These are phyloP conservation scores for Aphaenogaster ashmeadi DNA, from an alignment of 1,140 invertebrate species.

Conservation along the genomic window DNA sequence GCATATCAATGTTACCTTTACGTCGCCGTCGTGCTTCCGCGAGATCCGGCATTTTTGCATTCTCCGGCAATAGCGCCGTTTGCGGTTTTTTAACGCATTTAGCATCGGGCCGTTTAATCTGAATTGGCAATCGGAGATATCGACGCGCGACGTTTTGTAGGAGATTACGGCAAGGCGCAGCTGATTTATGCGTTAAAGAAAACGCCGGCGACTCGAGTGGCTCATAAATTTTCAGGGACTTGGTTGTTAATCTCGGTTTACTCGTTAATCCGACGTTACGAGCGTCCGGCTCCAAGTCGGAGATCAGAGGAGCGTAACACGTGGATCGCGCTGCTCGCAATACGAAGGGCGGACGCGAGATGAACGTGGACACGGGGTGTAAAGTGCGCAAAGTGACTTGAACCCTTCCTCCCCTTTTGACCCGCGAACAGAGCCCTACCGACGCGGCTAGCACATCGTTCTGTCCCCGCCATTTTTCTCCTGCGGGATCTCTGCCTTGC, in stretches of 20 bases:
- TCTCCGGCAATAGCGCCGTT: neutral
- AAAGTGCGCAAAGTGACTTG: constrained; percentile 29
- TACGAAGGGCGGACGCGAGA: constrained; percentile 29
- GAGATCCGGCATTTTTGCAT: neutral
- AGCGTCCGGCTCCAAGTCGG: constrained; percentile 35
- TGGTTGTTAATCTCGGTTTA: constrained; percentile 52
- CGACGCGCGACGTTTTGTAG: constrained; percentile 20
- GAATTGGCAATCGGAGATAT: constrained; percentile 27
- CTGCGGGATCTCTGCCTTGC: constrained; percentile 45
- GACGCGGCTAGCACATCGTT: neutral
- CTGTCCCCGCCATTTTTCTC: constrained; percentile 52
- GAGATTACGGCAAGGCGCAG: constrained; percentile 13
- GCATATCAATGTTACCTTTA: constrained; percentile 19
- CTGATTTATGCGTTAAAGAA: constrained; percentile 43
- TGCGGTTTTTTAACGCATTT: constrained; percentile 12
- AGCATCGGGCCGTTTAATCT: constrained; percentile 17
- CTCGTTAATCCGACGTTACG: constrained; percentile 56
- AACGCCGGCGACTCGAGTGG: constrained; percentile 39
- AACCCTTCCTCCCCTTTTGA: constrained; percentile 5
- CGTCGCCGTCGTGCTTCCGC: neutral
- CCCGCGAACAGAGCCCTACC: constrained; percentile 18
- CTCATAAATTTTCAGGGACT: constrained; percentile 44
- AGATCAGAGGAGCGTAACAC: constrained; percentile 6
- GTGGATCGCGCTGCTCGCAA: constrained; percentile 7
- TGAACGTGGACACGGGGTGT: constrained; percentile 32